These are phyloP conservation scores for Ceratothoa steindachneri DNA, from an alignment of 2,888 invertebrate genomes.

Conservation along the genomic window DNA sequence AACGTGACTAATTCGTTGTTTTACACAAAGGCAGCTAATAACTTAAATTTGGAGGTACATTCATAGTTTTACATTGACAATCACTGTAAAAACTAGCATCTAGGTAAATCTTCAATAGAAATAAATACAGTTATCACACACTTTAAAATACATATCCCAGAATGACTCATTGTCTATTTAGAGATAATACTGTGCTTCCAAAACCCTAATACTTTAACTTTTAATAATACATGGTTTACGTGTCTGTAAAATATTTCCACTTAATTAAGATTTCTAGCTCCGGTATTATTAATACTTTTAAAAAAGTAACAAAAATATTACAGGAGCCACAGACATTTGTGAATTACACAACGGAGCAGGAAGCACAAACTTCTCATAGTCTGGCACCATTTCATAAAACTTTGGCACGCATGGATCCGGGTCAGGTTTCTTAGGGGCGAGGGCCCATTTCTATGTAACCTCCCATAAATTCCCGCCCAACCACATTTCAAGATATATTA, in stretches of 20 bases:
- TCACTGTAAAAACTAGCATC: neutral
- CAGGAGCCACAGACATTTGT: neutral
- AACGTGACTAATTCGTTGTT: conserved; percentile 6
- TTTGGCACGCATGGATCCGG: conserved; percentile 3
- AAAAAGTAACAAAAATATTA: neutral
- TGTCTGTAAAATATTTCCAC: neutral
- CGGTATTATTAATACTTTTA: neutral
- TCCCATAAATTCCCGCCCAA: neutral
- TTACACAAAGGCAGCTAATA: neutral
- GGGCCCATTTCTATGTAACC: neutral
- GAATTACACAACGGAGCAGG: neutral
- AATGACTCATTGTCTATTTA: neutral
- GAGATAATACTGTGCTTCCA: neutral
- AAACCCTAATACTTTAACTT: too few relatives aligned
- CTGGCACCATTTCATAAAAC: neutral
- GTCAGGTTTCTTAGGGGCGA: neutral
- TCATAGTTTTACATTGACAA: neutral
- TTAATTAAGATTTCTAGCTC: neutral
- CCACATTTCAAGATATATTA: conserved; percentile 12
- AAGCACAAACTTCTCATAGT: neutral
- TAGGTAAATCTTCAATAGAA: neutral
- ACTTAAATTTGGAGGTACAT: neutral
- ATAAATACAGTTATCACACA: neutral
- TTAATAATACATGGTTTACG: too few relatives aligned
- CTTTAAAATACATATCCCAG: neutral